A percentile compares a stretch with the other conserved stretches of the same genome.
phyloP scores from a whole-genome alignment of 2,888 invertebrate species.

The Octonoba sinensis region DNA sequence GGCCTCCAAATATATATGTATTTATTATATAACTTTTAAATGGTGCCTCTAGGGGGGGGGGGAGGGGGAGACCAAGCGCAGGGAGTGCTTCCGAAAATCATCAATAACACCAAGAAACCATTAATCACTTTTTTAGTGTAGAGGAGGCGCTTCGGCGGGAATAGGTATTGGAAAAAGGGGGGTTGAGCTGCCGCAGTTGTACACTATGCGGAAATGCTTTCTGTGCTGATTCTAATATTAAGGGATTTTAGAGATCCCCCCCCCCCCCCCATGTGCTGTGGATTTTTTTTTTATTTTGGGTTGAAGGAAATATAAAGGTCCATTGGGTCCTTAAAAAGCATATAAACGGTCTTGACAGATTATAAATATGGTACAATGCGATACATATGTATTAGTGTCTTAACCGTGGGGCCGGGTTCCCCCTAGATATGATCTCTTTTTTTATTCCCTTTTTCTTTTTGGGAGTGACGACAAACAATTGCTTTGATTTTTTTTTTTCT shows the following conservation, averaged over 20 bases:
- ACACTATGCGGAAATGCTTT: constrained; percentile 57
- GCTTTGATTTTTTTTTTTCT: constrained; percentile 1
- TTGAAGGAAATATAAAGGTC: constrained; percentile 45
- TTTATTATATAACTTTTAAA: constrained; percentile 45
- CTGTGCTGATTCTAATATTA: constrained; percentile 48
- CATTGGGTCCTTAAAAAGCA: constrained; percentile 56
- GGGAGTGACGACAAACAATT: constrained; percentile 11
- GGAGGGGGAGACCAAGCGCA: constrained; percentile 7
- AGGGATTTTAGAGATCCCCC: constrained; percentile 42
- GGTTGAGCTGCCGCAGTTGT: constrained; percentile 5
- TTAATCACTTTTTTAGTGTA: constrained; percentile 44
- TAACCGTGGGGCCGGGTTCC: constrained; percentile 22
- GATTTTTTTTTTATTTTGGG: background rate
- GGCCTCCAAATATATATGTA: constrained; percentile 2
- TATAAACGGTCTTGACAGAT: constrained; percentile 62
- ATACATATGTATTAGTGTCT: constrained; percentile 64
- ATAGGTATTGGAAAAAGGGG: background rate
- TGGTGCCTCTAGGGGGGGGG: constrained; percentile 19
- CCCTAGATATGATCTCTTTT: constrained; percentile 1
- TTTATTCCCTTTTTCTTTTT: constrained; percentile 2
- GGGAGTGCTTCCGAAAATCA: constrained; percentile 50
- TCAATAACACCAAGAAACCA: constrained; percentile 58
- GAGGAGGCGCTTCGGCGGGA: constrained; percentile 5
- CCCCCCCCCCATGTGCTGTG: background rate
- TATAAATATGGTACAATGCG: constrained; percentile 62